Evolutionary conservation across 2,113 vertebrate species (phyloP), one percentile per base, ranked within the genome.

Genomic region (Vidua macroura): DNA sequence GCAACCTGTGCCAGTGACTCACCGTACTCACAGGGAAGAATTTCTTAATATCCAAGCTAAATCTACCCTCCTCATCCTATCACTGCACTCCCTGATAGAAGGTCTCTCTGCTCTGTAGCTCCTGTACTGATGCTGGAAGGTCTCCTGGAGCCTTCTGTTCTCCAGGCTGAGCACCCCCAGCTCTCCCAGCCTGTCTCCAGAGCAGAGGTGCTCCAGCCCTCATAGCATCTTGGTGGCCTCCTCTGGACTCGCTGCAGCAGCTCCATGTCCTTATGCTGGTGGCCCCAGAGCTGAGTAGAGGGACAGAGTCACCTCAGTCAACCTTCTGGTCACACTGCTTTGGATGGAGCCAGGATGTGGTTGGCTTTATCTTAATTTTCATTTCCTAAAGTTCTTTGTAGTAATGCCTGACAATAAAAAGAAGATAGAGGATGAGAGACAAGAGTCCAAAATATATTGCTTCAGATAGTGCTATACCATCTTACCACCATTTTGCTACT

Each of bases 31-130:
- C 1, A 30, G 33, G 5, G 13, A 46, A 70, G 28, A 55, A 27
- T 35, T 66, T 62, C 11, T 67, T 52, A 15, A 22, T 17, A 48
- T 8, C 48, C 24, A 20, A 52, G 9, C 12, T 62, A 52, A 62
- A 43, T 75, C 33, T 52, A 2, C 33, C 7, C 9, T 67, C 9
- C 35, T 56, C 2, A 1, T 56, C 30, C 37, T 63, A 1, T 67
- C 16, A 8, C 27, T 48, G 0, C 15, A 48, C 3, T 11, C 9
- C 3, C 24, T 39, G 5, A 9, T 27, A 4, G 7, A 27, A 21
- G 18, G 7, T 44, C 27, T 7, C 24, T 69, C 60, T 86, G 28
- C 64, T 31, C 18, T 76, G 39, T 31, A 31, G 56, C 15, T 35
- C 28, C 13, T 19, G 46, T 33, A 3, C 17, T 51, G 2, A 15